phyloP scores from a whole-genome alignment of 2,797 vertebrate species.

The Gouania willdenowi region DNA sequence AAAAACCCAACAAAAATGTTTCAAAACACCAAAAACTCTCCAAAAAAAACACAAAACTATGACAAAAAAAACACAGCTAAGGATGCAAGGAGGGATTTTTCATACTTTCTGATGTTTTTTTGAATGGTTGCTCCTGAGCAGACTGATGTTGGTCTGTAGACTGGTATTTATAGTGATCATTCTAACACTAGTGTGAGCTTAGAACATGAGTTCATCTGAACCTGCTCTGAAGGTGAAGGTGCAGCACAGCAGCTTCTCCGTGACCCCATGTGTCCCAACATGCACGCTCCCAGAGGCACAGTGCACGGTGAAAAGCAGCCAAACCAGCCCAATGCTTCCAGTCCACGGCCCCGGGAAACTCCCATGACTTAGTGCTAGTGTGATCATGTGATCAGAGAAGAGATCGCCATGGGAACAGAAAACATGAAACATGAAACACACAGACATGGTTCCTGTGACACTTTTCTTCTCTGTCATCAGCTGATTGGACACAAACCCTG shows the following conservation, averaged over 20 bases:
- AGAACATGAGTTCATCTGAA: too few species aligned
- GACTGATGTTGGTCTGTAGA: too few species aligned
- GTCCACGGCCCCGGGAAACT: constrained; percentile 43
- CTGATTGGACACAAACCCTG: constrained; percentile 7
- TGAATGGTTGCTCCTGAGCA: too few species aligned
- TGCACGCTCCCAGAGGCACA: constrained; percentile 61
- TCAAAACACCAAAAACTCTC: too few species aligned
- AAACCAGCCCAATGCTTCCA: constrained; percentile 43
- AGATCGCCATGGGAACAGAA: not conserved
- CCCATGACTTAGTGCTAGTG: constrained; percentile 44
- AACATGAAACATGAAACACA: constrained; percentile 6
- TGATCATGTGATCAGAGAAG: constrained; percentile 43
- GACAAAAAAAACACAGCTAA: too few species aligned
- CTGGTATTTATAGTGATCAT: too few species aligned
- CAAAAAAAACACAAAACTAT: too few species aligned
- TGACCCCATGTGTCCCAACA: constrained; percentile 67
- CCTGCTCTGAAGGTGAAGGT: too few species aligned
- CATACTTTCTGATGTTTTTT: too few species aligned
- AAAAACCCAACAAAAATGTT: too few species aligned
- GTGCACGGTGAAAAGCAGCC: constrained; percentile 64
- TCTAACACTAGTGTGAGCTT: too few species aligned
- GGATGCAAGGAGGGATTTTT: too few species aligned
- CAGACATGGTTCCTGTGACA: constrained; percentile 28
- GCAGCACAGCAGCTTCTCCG: constrained; percentile 66
- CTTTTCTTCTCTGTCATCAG: constrained; percentile 4